Percentiles rank a stretch among this genome's conserved stretches.
Conservation (phyloP, 2,113 vertebrate genomes). For the Megaleporinus macrocephalus region DNA sequence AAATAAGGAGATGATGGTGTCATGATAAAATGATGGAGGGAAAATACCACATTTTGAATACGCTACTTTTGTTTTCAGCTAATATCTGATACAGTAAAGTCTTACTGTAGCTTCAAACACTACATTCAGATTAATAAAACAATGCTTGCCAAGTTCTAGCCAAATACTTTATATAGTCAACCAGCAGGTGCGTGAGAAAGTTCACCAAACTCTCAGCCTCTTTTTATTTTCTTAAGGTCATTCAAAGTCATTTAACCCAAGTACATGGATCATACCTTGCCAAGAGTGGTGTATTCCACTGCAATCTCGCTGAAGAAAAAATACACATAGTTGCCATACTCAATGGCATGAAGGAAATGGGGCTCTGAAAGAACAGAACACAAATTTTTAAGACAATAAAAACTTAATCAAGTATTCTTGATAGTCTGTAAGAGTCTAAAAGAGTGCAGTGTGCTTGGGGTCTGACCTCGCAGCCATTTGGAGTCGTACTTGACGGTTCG, state of each 20-base stretch:
- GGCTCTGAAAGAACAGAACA: slow-evolving; percentile 79
- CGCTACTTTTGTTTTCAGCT: slow-evolving; percentile 7
- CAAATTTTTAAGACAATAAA: slow-evolving; percentile 24
- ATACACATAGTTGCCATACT: slow-evolving; percentile 90
- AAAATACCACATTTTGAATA: neutral
- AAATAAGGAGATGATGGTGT: neutral
- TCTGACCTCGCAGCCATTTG: slow-evolving; percentile 92
- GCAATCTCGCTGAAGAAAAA: slow-evolving; percentile 97
- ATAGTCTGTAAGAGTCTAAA: neutral
- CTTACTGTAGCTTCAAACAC: neutral
- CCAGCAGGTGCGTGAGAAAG: neutral
- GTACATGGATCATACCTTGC: slow-evolving; percentile 83
- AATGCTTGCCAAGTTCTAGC: neutral
- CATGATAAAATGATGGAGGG: neutral
- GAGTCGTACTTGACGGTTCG: slow-evolving; percentile 93
- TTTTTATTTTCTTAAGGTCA: neutral
- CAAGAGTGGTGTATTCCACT: slow-evolving; percentile 88
- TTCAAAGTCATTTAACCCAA: neutral
- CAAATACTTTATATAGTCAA: neutral
- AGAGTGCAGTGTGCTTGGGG: slow-evolving; percentile 18
- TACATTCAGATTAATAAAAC: neutral
- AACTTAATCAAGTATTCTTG: neutral
- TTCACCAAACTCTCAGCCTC: neutral
- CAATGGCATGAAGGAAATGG: slow-evolving; percentile 89
- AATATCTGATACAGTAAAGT: neutral